Percentiles rank a stretch among this genome's conserved stretches.
Evolutionary conservation across 1,140 invertebrate genomes (phyloP).

Genomic region (Olivierus martensii): DNA sequence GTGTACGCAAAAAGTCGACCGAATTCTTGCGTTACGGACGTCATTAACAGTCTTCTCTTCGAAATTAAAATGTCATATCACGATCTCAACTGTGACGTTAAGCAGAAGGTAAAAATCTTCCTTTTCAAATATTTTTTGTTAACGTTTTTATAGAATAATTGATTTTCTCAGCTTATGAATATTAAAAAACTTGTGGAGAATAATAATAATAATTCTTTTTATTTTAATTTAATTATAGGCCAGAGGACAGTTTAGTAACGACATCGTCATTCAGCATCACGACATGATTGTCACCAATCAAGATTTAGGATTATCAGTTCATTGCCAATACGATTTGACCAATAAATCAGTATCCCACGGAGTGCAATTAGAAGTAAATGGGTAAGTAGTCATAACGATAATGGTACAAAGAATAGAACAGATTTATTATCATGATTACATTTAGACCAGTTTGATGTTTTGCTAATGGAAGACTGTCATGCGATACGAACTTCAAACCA

Average conservation of each 20-base stretch:
- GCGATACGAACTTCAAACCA: no score
- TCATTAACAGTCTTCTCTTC: conserved; percentile 23
- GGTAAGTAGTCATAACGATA: conserved; percentile 13
- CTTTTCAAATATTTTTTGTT: neutral
- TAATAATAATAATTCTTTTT: neutral
- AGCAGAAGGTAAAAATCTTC: conserved; percentile 15
- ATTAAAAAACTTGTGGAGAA: no score
- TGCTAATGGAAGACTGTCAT: no score
- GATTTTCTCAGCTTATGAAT: no score
- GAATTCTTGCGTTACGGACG: conserved; percentile 75
- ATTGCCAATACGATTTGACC: conserved; percentile 83
- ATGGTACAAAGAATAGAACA: no score
- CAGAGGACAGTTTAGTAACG: conserved; percentile 55
- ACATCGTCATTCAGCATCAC: conserved; percentile 85
- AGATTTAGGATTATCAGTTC: conserved; percentile 77
- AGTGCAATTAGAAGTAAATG: conserved; percentile 22
- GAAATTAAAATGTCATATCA: conserved; percentile 24
- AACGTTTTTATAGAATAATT: no score
- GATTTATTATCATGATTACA: no score
- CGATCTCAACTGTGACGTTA: conserved; percentile 23
- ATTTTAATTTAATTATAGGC: conserved; percentile 1
- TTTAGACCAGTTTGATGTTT: no score
- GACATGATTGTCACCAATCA: conserved; percentile 88
- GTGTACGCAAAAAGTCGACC: conserved; percentile 86
- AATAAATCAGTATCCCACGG: conserved; percentile 84